Evolutionary conservation across 2,888 invertebrate species (phyloP).

Genomic region (Drosophila maculinotata): DNA sequence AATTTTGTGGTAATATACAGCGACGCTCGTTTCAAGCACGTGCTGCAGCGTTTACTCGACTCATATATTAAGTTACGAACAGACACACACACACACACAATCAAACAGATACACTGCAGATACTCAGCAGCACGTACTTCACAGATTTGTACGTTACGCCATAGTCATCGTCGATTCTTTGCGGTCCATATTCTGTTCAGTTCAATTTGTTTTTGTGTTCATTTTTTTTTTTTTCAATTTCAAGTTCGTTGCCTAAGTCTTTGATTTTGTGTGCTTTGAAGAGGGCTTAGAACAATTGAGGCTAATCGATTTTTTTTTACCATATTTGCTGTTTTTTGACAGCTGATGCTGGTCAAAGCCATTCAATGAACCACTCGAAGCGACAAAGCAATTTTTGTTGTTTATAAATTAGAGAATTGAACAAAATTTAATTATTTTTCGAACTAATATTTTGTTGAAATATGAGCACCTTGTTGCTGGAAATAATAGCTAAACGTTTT

Average conservation of each 20-base stretch:
- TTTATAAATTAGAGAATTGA: conserved; percentile 14
- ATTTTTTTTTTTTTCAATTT: conserved; percentile 54
- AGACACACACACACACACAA: conserved; percentile 35
- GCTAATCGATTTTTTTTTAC: conserved; percentile 70
- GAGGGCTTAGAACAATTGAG: conserved; percentile 73
- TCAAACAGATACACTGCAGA: conserved; percentile 31
- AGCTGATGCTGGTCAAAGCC: conserved; percentile 68
- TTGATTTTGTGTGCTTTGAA: conserved; percentile 57
- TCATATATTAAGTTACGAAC: conserved; percentile 72
- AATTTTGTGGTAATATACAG: conserved; percentile 78
- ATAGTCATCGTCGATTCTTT: conserved; percentile 56
- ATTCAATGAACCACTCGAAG: conserved; percentile 57
- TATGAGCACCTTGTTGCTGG: background rate
- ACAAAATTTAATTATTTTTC: conserved; percentile 16
- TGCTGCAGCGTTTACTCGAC: conserved; percentile 73
- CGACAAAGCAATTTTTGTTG: conserved; percentile 22
- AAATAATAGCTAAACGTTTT: background rate
- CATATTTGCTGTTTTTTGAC: conserved; percentile 59
- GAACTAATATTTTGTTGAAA: conserved; percentile 3
- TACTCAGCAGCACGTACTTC: conserved; percentile 74
- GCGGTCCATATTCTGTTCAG: conserved; percentile 55
- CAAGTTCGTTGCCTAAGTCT: conserved; percentile 75
- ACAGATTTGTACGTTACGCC: conserved; percentile 76
- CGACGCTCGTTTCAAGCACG: conserved; percentile 76
- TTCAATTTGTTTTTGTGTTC: conserved; percentile 46